These are phyloP conservation scores for Ennomos erosarius DNA, from an alignment of 2,888 invertebrate species.

Conservation along the genomic window DNA sequence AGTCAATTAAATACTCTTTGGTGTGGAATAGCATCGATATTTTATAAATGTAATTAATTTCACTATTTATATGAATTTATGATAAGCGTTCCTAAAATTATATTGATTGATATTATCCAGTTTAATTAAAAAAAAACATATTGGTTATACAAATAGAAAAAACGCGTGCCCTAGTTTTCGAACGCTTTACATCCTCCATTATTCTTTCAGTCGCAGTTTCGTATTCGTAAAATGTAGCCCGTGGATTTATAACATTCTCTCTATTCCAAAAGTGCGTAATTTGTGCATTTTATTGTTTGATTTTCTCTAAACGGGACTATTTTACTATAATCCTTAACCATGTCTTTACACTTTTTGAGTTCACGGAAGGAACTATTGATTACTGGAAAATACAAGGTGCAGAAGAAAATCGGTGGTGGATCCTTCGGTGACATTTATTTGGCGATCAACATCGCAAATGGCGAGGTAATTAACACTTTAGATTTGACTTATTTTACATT, in stretches of 20 bases:
- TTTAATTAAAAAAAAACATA: no score
- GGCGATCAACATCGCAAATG: conserved; percentile 96
- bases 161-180: conserved; percentile 49
- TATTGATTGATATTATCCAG: no score
- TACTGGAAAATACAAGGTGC: conserved; percentile 97
- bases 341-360: conserved; percentile 40
- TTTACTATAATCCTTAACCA: conserved; percentile 51
- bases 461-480: conserved; percentile 87
- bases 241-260: conserved; percentile 63
- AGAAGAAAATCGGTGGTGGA: conserved; percentile 98
- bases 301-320: conserved; percentile 49
- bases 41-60: no score
- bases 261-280: conserved; percentile 62
- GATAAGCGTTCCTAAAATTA: no score
- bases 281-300: conserved; percentile 59
- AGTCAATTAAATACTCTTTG: no score
- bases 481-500: conserved; percentile 35
- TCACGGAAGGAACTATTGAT: conserved; percentile 90
- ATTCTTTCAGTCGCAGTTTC: conserved; percentile 60
- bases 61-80: no score
- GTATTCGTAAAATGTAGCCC: conserved; percentile 70
- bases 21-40: no score
- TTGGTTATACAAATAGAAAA: background rate
- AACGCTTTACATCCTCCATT: conserved; percentile 49
- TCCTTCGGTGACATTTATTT: conserved; percentile 99